These are phyloP conservation scores for Radopholus similis DNA, from an alignment of 1,140 invertebrate species.

Conservation along the genomic window DNA sequence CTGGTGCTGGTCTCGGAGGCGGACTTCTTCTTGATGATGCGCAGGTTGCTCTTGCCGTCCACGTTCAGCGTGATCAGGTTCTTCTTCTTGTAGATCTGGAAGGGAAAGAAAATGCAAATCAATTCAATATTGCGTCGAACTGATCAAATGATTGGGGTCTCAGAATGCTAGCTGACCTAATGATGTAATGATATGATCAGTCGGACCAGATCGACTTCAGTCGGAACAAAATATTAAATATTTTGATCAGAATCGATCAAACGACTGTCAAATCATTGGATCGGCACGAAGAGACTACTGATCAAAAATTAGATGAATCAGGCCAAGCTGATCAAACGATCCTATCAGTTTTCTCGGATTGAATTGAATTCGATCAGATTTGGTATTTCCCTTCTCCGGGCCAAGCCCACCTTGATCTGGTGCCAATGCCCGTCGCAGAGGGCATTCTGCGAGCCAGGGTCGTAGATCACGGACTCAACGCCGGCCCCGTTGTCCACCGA, in stretches of 20 bases:
- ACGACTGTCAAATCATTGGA: too few relatives aligned
- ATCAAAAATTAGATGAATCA: too few relatives aligned
- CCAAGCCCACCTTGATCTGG: slow-evolving; percentile 71
- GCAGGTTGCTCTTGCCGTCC: slow-evolving; percentile 70
- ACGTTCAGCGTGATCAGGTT: slow-evolving; percentile 77
- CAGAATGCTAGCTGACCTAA: too few relatives aligned
- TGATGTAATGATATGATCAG: too few relatives aligned
- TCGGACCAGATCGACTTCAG: too few relatives aligned
- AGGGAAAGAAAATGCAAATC: slow-evolving; percentile 42
- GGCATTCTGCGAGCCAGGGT: slow-evolving; percentile 70
- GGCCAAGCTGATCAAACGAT: too few relatives aligned
- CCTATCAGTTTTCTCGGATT: too few relatives aligned
- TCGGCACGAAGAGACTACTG: too few relatives aligned
- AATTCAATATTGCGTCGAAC: too few relatives aligned
- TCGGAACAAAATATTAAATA: too few relatives aligned
- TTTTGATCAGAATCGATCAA: too few relatives aligned
- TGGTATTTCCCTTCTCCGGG: not conserved
- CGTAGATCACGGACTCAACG: slow-evolving; percentile 72
- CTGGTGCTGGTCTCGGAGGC: slow-evolving; percentile 77
- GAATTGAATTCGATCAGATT: too few relatives aligned
- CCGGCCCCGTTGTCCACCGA: slow-evolving; percentile 80
- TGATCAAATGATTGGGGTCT: not conserved
- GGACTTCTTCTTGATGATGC: slow-evolving; percentile 68
- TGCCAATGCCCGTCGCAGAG: slow-evolving; percentile 92
- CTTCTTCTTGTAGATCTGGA: slow-evolving; percentile 75